Conservation (phyloP, 64 coral and sea anemone genomes). For the Stichodactyla mertensii region DNA sequence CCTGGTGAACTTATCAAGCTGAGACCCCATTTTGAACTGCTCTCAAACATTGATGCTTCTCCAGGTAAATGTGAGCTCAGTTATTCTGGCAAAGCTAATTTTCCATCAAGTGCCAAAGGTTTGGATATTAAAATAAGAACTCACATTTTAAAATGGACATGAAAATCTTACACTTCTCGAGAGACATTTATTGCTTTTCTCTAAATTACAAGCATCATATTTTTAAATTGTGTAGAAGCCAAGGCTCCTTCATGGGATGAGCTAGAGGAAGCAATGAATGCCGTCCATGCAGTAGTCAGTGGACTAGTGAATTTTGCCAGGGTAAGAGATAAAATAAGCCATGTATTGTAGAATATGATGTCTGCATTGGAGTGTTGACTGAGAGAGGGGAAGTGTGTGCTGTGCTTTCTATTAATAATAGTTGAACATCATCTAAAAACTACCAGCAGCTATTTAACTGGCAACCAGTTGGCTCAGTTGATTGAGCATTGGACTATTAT, state of each 20-base stretch:
- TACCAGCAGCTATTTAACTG: too few relatives aligned
- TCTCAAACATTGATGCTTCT: conserved; percentile 91
- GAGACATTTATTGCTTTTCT: too few relatives aligned
- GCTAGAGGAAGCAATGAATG: conserved; percentile 74
- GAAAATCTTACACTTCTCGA: too few relatives aligned
- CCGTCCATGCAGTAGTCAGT: conserved; percentile 90
- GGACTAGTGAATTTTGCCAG: conserved; percentile 90
- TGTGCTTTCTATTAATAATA: too few relatives aligned
- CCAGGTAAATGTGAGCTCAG: conserved; percentile 60
- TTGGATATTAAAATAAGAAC: too few relatives aligned
- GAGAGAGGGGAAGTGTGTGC: too few relatives aligned
- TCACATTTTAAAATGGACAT: too few relatives aligned
- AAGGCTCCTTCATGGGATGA: conserved; percentile 73
- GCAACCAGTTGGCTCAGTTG: too few relatives aligned
- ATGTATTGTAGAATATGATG: too few relatives aligned
- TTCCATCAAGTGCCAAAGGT: not conserved
- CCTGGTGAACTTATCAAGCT: conserved; percentile 81
- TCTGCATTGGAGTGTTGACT: too few relatives aligned
- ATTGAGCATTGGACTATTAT: too few relatives aligned
- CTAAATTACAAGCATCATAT: not conserved
- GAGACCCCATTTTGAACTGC: conserved; percentile 75
- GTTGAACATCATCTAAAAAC: too few relatives aligned
- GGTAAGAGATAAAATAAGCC: conserved; percentile 24
- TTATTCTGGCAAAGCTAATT: not conserved
- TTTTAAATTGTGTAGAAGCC: conserved; percentile 67